phyloP scores from a whole-genome alignment of 2,888 invertebrate species.

The Lithophane ornitopus region DNA sequence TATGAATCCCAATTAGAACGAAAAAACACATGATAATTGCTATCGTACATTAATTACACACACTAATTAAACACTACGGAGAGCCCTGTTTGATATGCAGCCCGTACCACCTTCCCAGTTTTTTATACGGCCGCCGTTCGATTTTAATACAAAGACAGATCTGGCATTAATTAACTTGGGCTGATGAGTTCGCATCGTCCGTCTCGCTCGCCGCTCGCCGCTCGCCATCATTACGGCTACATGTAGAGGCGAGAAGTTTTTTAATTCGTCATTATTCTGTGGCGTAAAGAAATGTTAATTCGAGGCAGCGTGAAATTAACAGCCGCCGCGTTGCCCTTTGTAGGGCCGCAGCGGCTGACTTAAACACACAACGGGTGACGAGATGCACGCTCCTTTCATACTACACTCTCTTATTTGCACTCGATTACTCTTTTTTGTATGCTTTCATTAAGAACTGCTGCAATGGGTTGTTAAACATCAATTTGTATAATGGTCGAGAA shows the following conservation, averaged over 20 bases:
- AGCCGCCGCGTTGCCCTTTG: slow-evolving; percentile 89
- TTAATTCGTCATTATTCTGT: slow-evolving; percentile 91
- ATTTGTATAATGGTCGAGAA: slow-evolving; percentile 82
- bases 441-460: slow-evolving; percentile 85
- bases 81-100: slow-evolving; percentile 70
- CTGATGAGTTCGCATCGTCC: slow-evolving; percentile 87
- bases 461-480: slow-evolving; percentile 85
- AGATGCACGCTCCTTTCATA: slow-evolving; percentile 85
- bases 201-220: slow-evolving; percentile 77
- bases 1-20: slow-evolving; percentile 39
- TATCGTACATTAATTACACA: slow-evolving; percentile 52
- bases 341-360: slow-evolving; percentile 87
- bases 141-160: slow-evolving; percentile 90
- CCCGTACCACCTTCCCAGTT: slow-evolving; percentile 66
- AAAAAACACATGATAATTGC: slow-evolving; percentile 44
- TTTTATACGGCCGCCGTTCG: slow-evolving; percentile 74
- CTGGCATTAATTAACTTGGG: slow-evolving; percentile 89
- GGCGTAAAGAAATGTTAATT: slow-evolving; percentile 91
- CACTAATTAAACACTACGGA: slow-evolving; percentile 63
- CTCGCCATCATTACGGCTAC: slow-evolving; percentile 87
- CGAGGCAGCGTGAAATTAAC: slow-evolving; percentile 91
- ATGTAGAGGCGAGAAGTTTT: slow-evolving; percentile 89
- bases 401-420: slow-evolving; percentile 89
- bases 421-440: slow-evolving; percentile 86
- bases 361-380: slow-evolving; percentile 91